These are phyloP conservation scores for Nasonia longicornis DNA, from an alignment of 1,140 invertebrate genomes.

Conservation along the genomic window DNA sequence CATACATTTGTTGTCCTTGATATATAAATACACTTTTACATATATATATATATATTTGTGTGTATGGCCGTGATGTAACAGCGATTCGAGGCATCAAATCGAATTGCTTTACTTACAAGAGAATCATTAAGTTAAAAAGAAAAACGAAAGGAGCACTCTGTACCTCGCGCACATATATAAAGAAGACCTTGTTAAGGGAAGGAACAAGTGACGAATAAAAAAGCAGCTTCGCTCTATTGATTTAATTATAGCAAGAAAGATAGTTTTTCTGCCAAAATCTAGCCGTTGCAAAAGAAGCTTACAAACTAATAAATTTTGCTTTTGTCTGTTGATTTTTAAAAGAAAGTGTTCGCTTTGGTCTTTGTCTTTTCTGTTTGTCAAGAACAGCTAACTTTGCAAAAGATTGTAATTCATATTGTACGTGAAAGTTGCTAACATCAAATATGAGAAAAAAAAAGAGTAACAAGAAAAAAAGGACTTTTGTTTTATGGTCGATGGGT, in stretches of 20 bases:
- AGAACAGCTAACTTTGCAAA: constrained; percentile 31
- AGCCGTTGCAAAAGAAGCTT: constrained; percentile 33
- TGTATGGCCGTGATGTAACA: background rate
- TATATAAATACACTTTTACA: constrained; percentile 16
- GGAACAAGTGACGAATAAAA: constrained; percentile 19
- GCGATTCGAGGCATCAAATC: constrained; percentile 20
- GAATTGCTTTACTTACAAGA: constrained; percentile 12
- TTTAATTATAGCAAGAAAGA: background rate
- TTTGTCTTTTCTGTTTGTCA: constrained; percentile 15
- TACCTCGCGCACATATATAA: constrained; percentile 31
- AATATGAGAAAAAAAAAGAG: background rate
- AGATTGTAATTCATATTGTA: background rate
- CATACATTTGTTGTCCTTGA: background rate
- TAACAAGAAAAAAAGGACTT: constrained; percentile 30
- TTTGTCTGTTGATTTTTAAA: constrained; percentile 13
- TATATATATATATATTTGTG: background rate
- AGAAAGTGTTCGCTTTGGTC: constrained; percentile 18
- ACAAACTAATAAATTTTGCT: constrained; percentile 22
- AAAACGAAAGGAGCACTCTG: constrained; percentile 50
- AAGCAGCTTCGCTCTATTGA: background rate
- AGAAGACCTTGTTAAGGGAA: constrained; percentile 7
- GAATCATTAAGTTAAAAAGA: constrained; percentile 6
- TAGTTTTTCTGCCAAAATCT: background rate
- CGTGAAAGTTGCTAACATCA: background rate
- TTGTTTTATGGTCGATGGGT: constrained; percentile 52